Base-by-base conservation (phyloP, 2,113 vertebrate genomes). In the Phyllostomus discolor region DNA sequence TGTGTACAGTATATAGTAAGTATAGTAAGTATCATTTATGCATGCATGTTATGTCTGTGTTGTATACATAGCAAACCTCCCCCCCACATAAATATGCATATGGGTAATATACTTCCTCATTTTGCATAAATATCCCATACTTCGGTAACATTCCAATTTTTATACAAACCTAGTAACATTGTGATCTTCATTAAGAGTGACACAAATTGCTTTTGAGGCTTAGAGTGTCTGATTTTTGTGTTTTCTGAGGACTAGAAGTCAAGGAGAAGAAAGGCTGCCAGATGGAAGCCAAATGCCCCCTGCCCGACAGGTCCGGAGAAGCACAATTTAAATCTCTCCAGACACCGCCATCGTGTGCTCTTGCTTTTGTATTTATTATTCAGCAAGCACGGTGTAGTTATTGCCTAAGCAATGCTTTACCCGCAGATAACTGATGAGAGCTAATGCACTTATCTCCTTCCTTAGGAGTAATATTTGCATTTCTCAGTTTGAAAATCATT, bases 191-290 rank as follows among this genome's bases (percentile, higher is more conserved):
- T 52, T 38, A n/a, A n/a, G 22, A 38, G 12, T 11, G 10, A 59
- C 3, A 10, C 46, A 43, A 90, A 48, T 54, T 69, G 54, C 41
- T 92, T 73, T 19, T 82, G 24, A 62, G 35, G 35, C 72, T 54
- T 24, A 20, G 46, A 69, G 28, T 67, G 24, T 72, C 57, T 66
- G 15, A 43, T 85, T 73, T 85, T 73, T 82, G 14, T 88, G 38
- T 96, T 93, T 95, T 76, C 75, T 48, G 91, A 73, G 57, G 84
- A 91, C 79, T 72, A 11, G 33, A 89, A 91, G 43, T 83, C 54
- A 96, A 73, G 82, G 46, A 88, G 78, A 91, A 66, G 43, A 76
- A 66, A 91, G 14, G 6, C 38, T 75, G 38, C 78, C 87, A 91
- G 87, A 81, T 78, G 79, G 93, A 82, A 81, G 33, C 41, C 4